Evolutionary conservation across 1,140 invertebrate genomes (phyloP).

Genomic region (Drosophila baimaii): DNA sequence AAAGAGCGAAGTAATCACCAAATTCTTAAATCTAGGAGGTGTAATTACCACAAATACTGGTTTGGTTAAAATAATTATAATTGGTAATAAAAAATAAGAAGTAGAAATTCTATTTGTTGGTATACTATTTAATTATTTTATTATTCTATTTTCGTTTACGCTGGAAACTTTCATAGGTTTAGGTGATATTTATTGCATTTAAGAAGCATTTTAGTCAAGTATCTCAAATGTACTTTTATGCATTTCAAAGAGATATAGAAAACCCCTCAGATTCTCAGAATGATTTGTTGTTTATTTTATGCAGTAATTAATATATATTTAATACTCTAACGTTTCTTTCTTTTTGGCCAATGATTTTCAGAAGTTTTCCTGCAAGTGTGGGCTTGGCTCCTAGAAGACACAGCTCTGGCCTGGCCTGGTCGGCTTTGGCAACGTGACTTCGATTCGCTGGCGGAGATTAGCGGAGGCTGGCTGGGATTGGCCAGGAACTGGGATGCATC

Average conservation of each 20-base stretch:
- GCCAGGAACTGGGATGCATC: conserved; percentile 10
- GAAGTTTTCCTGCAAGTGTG: conserved; percentile 49
- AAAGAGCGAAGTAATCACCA: not conserved
- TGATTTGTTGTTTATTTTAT: too few relatives aligned
- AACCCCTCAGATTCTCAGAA: too few relatives aligned
- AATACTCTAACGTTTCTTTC: not conserved
- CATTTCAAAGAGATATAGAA: too few relatives aligned
- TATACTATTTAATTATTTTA: too few relatives aligned
- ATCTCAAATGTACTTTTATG: too few relatives aligned
- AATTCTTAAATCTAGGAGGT: not conserved
- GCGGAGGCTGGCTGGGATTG: conserved; percentile 39
- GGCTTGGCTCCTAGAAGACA: conserved; percentile 48
- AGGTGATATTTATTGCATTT: too few relatives aligned
- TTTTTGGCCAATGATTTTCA: not conserved
- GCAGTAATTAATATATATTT: not conserved
- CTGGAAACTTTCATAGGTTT: too few relatives aligned
- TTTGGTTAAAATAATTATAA: not conserved
- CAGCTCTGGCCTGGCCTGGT: too few relatives aligned
- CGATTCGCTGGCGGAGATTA: conserved; percentile 70
- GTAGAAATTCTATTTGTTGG: too few relatives aligned
- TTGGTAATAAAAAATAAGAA: too few relatives aligned
- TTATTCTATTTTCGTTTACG: too few relatives aligned
- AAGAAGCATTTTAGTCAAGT: too few relatives aligned
- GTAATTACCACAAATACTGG: not conserved
- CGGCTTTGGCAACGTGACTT: conserved; percentile 63